Conservation (phyloP, 2,113 vertebrate genomes). For the Columbina picui region DNA sequence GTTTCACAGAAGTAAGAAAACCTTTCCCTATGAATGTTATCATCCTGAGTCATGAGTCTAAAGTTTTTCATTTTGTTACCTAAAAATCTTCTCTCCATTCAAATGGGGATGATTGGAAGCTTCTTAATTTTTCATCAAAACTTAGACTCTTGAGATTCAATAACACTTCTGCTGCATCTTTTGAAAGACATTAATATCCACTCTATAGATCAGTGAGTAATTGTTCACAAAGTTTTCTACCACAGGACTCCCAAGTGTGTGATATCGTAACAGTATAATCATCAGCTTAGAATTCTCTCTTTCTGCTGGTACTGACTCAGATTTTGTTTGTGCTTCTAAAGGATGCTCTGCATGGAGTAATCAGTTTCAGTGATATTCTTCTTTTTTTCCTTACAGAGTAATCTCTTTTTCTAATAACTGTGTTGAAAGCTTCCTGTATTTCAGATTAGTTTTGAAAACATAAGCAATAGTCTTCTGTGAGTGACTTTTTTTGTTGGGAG, state of each 20-base stretch:
- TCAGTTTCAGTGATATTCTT: not conserved
- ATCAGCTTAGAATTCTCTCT: not conserved
- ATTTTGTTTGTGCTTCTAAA: conserved; percentile 17
- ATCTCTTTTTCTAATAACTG: not conserved
- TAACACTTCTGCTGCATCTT: not conserved
- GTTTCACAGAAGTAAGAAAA: not conserved
- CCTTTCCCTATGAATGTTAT: not conserved
- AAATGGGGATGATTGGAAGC: not conserved
- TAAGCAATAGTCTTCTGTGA: not conserved
- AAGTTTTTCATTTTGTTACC: not conserved
- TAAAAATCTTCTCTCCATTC: not conserved
- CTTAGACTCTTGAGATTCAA: not conserved
- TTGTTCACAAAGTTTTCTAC: not conserved
- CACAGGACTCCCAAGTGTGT: not conserved
- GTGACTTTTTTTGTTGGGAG: not conserved
- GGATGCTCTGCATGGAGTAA: not conserved
- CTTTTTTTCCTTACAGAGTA: not conserved
- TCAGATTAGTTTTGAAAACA: conserved; percentile 9
- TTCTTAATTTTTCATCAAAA: not conserved
- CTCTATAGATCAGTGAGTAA: not conserved
- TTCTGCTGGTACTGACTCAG: not conserved
- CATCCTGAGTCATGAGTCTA: not conserved
- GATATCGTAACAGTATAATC: not conserved
- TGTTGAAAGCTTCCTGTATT: not conserved
- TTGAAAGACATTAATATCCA: not conserved